phyloP scores from a whole-genome alignment of 1,140 invertebrate genomes.

The Patella vulgata region DNA sequence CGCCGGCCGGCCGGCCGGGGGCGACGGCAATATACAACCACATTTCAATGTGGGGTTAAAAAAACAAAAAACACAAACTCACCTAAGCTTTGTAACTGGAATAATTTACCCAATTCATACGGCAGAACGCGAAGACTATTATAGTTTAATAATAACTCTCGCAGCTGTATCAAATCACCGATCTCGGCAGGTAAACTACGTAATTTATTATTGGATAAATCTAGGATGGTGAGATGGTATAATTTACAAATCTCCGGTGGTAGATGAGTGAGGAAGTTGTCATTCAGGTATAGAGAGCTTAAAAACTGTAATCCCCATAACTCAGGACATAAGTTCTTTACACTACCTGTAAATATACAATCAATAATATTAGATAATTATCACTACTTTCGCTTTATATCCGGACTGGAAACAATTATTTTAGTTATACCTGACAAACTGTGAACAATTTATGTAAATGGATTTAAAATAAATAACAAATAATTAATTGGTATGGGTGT shows the following conservation, averaged over 20 bases:
- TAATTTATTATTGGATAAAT: slow-evolving; percentile 89
- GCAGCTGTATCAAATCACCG: slow-evolving; percentile 92
- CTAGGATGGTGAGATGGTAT: slow-evolving; percentile 84
- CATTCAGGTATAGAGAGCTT: slow-evolving; percentile 93
- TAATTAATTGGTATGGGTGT: background rate
- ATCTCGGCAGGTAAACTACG: slow-evolving; percentile 93
- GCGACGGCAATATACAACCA: no score
- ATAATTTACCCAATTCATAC: slow-evolving; percentile 97
- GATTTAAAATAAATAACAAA: no score
- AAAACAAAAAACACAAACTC: no score
- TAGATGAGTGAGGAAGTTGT: slow-evolving; percentile 89
- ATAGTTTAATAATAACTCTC: slow-evolving; percentile 93
- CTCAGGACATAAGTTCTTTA: slow-evolving; percentile 89
- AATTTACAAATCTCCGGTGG: slow-evolving; percentile 89
- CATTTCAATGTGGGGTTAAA: no score
- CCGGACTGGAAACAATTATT: no score
- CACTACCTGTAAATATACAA: slow-evolving; percentile 77
- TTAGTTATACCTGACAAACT: no score
- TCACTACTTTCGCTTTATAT: background rate
- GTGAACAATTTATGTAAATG: no score
- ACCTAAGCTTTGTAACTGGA: slow-evolving; percentile 85
- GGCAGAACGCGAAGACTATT: slow-evolving; percentile 93
- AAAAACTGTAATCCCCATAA: slow-evolving; percentile 91
- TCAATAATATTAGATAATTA: background rate
- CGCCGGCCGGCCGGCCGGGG: no score